These are phyloP conservation scores for Quadriops clusia DNA, from an alignment of 2,888 invertebrate species.

Conservation along the genomic window DNA sequence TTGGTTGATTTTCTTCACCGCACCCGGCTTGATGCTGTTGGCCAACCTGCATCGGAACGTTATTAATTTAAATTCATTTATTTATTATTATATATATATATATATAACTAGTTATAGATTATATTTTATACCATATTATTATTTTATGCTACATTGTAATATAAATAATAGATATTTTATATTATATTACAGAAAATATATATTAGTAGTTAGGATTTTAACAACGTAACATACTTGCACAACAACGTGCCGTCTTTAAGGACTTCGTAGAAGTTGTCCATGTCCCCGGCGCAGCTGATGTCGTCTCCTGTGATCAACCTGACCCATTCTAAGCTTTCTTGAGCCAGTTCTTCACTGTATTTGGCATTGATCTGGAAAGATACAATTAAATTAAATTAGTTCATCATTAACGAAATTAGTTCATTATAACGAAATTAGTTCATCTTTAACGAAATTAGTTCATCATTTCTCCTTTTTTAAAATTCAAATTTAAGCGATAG, in stretches of 20 bases:
- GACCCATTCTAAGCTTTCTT: constrained; percentile 90
- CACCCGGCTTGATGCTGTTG: constrained; percentile 73
- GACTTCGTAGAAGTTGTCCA: constrained; percentile 86
- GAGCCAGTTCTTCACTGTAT: constrained; percentile 90
- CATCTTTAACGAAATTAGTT: no score
- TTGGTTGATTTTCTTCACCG: constrained; percentile 85
- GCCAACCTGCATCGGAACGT: constrained; percentile 56
- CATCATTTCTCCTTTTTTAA: no score
- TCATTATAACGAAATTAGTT: neutral
- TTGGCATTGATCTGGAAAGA: constrained; percentile 87
- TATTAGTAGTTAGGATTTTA: no score
- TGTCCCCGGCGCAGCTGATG: constrained; percentile 76
- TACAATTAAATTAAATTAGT: constrained; percentile 13
- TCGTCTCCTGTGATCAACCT: constrained; percentile 74
- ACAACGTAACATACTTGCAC: constrained; percentile 78
- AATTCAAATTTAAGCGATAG: no score
- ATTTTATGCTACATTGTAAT: no score
- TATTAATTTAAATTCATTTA: no score
- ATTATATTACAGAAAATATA: no score
- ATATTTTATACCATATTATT: no score
- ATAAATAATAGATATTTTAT: no score
- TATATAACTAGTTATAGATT: no score
- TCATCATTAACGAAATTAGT: neutral
- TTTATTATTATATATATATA: no score
- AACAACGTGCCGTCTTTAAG: constrained; percentile 83